phyloP scores from a whole-genome alignment of 2,113 vertebrate species.

The Astur gentilis region DNA sequence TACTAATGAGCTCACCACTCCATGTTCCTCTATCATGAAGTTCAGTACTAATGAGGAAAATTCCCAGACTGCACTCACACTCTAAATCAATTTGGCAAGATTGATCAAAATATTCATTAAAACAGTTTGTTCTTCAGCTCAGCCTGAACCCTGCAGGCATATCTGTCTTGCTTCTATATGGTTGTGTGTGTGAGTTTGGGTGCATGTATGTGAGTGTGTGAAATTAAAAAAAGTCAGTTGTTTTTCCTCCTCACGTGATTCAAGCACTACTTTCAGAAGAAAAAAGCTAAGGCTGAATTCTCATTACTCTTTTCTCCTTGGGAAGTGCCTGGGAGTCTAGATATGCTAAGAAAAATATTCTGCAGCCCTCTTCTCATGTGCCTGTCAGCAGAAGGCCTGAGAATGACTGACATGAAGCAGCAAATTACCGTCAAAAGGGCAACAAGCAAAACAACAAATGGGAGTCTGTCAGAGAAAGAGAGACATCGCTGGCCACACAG shows the following conservation, averaged over 20 bases:
- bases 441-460: slow-evolving; percentile 36
- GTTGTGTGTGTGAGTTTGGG: not conserved
- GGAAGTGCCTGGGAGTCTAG: not conserved
- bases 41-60: slow-evolving; percentile 51
- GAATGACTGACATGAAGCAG: not conserved
- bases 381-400: not conserved
- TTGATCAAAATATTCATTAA: slow-evolving; percentile 57
- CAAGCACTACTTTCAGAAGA: not conserved
- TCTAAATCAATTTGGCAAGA: slow-evolving; percentile 46
- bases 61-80: not conserved
- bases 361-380: not conserved
- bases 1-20: slow-evolving; percentile 37
- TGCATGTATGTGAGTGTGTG: not conserved
- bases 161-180: not conserved
- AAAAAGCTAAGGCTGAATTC: not conserved
- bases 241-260: not conserved
- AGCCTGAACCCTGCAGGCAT: slow-evolving; percentile 10
- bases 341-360: not conserved
- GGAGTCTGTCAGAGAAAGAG: slow-evolving; percentile 6
- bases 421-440: not conserved
- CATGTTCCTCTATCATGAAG: not conserved
- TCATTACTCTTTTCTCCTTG: not conserved
- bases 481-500: not conserved
- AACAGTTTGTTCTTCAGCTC: slow-evolving; percentile 32
- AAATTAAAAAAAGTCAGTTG: not conserved